phyloP scores from a whole-genome alignment of 2,888 invertebrate species.

The Chymomyza amoena region DNA sequence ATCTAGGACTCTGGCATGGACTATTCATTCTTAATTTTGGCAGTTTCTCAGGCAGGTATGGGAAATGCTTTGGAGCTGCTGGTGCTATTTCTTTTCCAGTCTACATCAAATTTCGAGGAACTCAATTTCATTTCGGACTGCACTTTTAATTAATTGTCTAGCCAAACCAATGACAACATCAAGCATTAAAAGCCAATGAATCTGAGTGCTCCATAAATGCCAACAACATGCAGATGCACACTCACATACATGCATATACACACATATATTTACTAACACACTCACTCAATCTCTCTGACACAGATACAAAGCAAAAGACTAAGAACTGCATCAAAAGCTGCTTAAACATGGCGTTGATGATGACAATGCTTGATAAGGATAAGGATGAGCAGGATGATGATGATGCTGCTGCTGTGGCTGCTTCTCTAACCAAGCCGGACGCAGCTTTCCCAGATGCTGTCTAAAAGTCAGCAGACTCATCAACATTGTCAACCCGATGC shows the following conservation, averaged over 20 bases:
- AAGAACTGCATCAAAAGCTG: conserved; percentile 41
- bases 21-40: too few relatives aligned
- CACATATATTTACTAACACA: too few relatives aligned
- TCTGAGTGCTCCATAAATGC: conserved; percentile 45
- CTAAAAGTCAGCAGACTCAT: not conserved
- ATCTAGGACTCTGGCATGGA: too few relatives aligned
- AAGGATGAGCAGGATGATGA: not conserved
- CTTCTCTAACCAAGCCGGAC: not conserved
- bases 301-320: not conserved
- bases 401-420: not conserved
- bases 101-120: not conserved
- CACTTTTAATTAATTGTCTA: conserved; percentile 55
- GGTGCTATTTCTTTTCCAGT: not conserved
- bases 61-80: too few relatives aligned
- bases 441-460: not conserved
- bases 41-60: too few relatives aligned
- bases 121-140: conserved; percentile 19
- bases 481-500: not conserved
- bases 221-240: conserved; percentile 1
- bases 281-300: too few relatives aligned
- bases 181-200: not conserved
- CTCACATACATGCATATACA: too few relatives aligned
- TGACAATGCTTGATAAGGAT: conserved; percentile 20
- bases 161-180: conserved; percentile 20
- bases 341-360: conserved; percentile 59